phyloP scores from a whole-genome alignment of 2,888 invertebrate species.

The Dolichopus griseipennis region DNA sequence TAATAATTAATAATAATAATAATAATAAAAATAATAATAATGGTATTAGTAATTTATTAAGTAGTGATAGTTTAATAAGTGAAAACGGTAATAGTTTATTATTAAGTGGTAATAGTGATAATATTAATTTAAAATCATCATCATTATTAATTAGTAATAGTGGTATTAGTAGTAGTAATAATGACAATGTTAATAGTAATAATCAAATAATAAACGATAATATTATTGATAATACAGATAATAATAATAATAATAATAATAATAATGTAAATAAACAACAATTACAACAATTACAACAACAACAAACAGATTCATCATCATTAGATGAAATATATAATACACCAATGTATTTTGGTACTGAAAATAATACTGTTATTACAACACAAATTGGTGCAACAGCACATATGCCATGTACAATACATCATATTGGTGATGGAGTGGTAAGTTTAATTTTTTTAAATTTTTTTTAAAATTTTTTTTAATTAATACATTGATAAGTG shows the following conservation, averaged over 20 bases:
- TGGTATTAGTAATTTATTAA: constrained; percentile 3
- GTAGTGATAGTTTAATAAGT: constrained; percentile 13
- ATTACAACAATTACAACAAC: not conserved
- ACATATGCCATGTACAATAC: constrained; percentile 71
- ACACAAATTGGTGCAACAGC: constrained; percentile 81
- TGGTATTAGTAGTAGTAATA: constrained; percentile 15
- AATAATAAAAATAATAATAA: constrained; percentile 1
- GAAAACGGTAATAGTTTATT: constrained; percentile 4
- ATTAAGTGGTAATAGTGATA: constrained; percentile 12
- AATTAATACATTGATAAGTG: too few relatives aligned
- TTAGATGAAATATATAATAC: constrained; percentile 45
- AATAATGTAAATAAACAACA: constrained; percentile 8
- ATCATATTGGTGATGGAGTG: constrained; percentile 79
- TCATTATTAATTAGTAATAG: constrained; percentile 22
- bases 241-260: constrained; percentile 23
- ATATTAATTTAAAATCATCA: constrained; percentile 25
- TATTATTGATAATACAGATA: constrained; percentile 23
- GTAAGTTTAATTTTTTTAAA: constrained; percentile 51
- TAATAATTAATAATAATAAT: not conserved
- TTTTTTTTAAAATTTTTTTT: too few relatives aligned
- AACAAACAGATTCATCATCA: constrained; percentile 16
- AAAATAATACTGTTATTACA: constrained; percentile 70
- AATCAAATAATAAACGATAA: constrained; percentile 21
- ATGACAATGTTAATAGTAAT: constrained; percentile 11
- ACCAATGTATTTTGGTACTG: constrained; percentile 72